Percentiles rank a stretch among this genome's conserved stretches.
Evolutionary conservation across 2,797 vertebrate species (phyloP).

Genomic region (Pangasius sanitwongsei): DNA sequence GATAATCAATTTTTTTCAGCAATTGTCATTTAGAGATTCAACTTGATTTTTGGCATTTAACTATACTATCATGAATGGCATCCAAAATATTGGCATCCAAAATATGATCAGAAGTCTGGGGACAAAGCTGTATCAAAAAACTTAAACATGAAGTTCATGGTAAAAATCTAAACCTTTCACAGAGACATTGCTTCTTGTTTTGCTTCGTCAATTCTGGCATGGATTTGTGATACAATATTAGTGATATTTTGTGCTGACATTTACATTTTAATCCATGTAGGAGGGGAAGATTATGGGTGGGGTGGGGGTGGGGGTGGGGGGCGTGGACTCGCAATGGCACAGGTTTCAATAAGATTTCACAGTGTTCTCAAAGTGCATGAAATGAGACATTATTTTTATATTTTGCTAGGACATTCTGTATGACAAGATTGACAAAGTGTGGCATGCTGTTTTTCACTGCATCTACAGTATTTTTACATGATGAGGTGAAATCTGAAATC

Average conservation of each 20-base stretch:
- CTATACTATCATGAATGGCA: not conserved
- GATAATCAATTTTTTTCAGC: not conserved
- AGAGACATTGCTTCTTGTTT: not conserved
- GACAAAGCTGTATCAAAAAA: not conserved
- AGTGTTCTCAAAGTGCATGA: not conserved
- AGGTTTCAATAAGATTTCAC: not conserved
- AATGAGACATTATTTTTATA: not conserved
- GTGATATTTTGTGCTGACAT: not conserved
- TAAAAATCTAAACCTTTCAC: not conserved
- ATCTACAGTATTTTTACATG: not conserved
- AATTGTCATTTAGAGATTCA: not conserved
- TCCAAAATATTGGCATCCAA: not conserved
- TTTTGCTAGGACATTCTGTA: not conserved
- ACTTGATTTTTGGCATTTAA: not conserved
- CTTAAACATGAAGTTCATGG: not conserved
- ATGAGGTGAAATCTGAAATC: not conserved
- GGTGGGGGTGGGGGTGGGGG: not conserved
- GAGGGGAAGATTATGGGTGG: too few species aligned
- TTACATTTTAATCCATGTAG: not conserved
- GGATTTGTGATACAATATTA: not conserved
- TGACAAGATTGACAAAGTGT: conserved; percentile 58
- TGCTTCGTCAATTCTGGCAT: not conserved
- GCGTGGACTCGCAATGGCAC: not conserved
- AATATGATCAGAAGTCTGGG: not conserved
- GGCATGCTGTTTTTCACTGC: not conserved